Evolutionary conservation across 1,140 invertebrate species (phyloP).

Genomic region (Ips nitidus): DNA sequence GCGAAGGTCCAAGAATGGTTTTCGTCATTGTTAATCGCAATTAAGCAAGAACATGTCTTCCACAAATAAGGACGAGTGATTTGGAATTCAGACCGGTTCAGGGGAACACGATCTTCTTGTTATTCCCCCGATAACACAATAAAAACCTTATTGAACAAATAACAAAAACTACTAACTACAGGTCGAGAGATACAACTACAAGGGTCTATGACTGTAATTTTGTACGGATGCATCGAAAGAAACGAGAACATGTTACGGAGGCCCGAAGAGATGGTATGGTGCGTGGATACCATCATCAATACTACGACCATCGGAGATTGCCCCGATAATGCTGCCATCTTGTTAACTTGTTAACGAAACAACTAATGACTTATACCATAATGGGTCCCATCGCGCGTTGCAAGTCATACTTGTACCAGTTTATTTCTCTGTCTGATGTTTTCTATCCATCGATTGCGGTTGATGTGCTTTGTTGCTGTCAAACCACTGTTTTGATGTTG

Average conservation of each 20-base stretch:
- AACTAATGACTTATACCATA: constrained; percentile 50
- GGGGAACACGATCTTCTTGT: constrained; percentile 26
- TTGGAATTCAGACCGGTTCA: background rate
- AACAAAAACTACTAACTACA: constrained; percentile 44
- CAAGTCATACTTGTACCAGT: constrained; percentile 48
- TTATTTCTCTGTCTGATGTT: constrained; percentile 15
- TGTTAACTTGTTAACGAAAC: constrained; percentile 53
- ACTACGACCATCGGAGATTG: constrained; percentile 38
- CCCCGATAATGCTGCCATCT: constrained; percentile 50
- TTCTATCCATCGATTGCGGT: constrained; percentile 1
- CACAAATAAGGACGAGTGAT: no score
- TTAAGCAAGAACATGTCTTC: no score
- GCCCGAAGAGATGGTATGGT: constrained; percentile 39
- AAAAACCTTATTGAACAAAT: constrained; percentile 44
- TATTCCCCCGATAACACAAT: constrained; percentile 39
- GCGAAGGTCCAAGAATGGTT: no score
- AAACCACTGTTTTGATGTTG: no score
- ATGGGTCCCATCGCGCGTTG: constrained; percentile 46
- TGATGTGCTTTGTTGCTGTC: no score
- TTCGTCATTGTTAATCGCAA: no score
- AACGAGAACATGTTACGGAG: constrained; percentile 37
- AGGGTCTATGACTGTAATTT: constrained; percentile 46
- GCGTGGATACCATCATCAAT: constrained; percentile 45
- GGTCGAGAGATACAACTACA: constrained; percentile 22
- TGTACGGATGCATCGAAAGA: constrained; percentile 40